Percentiles rank a stretch among this genome's conserved stretches.
Conservation (phyloP, 64 coral and sea anemone genomes). For the Montipora sp. region DNA sequence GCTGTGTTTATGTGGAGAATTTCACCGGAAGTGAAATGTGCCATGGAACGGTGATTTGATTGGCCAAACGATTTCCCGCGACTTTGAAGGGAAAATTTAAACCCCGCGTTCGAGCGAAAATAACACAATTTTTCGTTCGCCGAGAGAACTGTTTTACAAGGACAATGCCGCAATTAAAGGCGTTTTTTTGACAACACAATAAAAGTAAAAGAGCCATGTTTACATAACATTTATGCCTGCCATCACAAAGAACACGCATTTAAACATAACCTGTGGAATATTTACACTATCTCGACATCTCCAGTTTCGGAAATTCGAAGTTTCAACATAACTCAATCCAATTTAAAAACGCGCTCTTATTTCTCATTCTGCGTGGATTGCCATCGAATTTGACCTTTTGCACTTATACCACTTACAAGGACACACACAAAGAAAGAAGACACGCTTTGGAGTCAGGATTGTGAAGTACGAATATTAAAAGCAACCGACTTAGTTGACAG, state of each 20-base stretch:
- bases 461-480: not conserved
- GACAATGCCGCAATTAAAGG: not conserved
- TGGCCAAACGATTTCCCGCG: constrained; percentile 33
- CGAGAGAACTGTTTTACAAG: not conserved
- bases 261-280: not conserved
- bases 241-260: not conserved
- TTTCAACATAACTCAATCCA: constrained; percentile 8
- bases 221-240: constrained; percentile 8
- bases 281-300: constrained; percentile 43
- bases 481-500: constrained; percentile 13
- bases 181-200: not conserved
- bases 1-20: constrained; percentile 5
- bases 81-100: constrained; percentile 23
- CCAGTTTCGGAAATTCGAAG: constrained; percentile 1
- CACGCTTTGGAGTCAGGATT: not conserved
- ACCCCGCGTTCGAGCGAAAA: not conserved
- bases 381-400: not conserved
- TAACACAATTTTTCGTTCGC: not conserved
- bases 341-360: not conserved
- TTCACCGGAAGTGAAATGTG: constrained; percentile 29
- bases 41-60: not conserved
- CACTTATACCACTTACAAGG: not conserved
- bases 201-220: not conserved
- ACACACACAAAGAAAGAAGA: not conserved
- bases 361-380: constrained; percentile 7